Evolutionary conservation across 2,113 vertebrate genomes (phyloP).

Genomic region (Suncus etruscus): DNA sequence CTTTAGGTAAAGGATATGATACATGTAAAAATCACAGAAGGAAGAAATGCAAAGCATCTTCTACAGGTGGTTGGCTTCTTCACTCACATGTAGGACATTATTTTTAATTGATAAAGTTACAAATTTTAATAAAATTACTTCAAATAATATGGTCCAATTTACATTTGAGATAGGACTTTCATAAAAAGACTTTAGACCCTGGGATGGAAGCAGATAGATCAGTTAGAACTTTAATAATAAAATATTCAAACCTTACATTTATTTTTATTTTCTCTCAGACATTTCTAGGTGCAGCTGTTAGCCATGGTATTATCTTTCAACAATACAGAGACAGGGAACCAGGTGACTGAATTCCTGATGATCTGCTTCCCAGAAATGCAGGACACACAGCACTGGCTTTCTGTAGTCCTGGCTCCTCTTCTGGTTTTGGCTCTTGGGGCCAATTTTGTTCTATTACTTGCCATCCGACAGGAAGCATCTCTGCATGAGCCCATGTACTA

Average conservation of each 20-base stretch:
- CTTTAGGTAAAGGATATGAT: background rate
- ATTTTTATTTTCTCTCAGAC: conserved; percentile 49
- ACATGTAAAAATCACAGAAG: background rate
- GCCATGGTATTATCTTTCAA: conserved; percentile 61
- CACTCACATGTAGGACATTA: background rate
- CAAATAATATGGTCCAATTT: background rate
- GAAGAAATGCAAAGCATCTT: background rate
- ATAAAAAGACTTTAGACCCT: background rate
- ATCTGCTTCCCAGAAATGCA: conserved; percentile 79
- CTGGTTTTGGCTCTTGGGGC: conserved; percentile 65
- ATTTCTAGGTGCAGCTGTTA: background rate
- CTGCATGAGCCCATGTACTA: conserved; percentile 75
- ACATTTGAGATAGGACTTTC: background rate
- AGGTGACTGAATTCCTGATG: conserved; percentile 75
- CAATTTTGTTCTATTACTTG: conserved; percentile 65
- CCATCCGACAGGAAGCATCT: conserved; percentile 55
- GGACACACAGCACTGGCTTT: conserved; percentile 75
- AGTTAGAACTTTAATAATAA: background rate
- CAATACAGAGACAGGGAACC: conserved; percentile 51
- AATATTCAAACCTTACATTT: background rate
- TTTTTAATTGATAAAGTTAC: background rate
- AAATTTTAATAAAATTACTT: background rate
- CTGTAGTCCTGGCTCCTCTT: conserved; percentile 65
- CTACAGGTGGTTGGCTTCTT: background rate
- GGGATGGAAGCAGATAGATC: background rate